These are phyloP conservation scores for Myotis davidii DNA, from an alignment of 2,113 vertebrate genomes.

Conservation along the genomic window DNA sequence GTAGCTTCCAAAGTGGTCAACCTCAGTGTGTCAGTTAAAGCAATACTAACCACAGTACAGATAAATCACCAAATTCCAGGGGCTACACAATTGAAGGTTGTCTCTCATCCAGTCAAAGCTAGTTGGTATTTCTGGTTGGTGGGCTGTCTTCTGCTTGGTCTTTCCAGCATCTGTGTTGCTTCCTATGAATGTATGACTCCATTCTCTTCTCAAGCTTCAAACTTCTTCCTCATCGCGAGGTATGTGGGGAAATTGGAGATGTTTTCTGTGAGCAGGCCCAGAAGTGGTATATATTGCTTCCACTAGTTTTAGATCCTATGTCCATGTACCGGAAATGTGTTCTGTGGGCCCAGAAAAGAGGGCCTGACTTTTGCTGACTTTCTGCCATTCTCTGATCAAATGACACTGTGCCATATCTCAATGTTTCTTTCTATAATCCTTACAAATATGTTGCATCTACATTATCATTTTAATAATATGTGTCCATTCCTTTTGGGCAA, in stretches of 20 bases:
- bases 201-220: background rate
- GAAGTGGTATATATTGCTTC: background rate
- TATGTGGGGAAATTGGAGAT: background rate
- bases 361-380: background rate
- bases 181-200: background rate
- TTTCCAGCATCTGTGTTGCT: background rate
- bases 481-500: background rate
- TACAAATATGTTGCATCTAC: background rate
- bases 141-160: background rate
- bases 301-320: background rate
- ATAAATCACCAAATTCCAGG: background rate
- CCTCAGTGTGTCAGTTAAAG: background rate
- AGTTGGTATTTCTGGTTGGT: background rate
- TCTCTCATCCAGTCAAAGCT: background rate
- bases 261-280: background rate
- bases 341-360: background rate
- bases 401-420: background rate
- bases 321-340: background rate
- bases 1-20: background rate
- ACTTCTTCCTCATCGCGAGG: background rate
- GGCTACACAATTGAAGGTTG: background rate
- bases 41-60: background rate
- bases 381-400: background rate
- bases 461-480: background rate
- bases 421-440: slow-evolving; percentile 3